These are phyloP conservation scores for Heliconius nattereri DNA, from an alignment of 1,140 invertebrate species.

Conservation along the genomic window DNA sequence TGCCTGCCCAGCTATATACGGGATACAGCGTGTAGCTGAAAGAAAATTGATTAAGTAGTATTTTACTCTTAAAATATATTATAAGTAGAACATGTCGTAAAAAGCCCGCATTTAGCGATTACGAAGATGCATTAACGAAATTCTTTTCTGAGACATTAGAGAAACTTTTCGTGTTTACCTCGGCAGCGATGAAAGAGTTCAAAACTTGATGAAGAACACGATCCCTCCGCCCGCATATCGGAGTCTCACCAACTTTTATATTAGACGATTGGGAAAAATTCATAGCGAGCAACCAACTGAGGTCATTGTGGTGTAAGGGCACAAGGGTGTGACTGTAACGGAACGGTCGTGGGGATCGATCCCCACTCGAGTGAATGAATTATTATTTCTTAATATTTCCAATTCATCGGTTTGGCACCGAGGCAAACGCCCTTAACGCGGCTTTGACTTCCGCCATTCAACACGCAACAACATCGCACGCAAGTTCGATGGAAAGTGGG, in stretches of 20 bases:
- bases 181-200: constrained; percentile 54
- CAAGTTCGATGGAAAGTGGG: no score
- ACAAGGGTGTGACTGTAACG: no score
- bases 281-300: constrained; percentile 12
- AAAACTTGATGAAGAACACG: constrained; percentile 56
- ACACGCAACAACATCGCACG: no score
- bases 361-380: no score
- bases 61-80: neutral
- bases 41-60: neutral
- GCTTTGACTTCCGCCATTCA: no score
- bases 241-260: constrained; percentile 60
- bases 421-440: no score
- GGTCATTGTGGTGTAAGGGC: no score
- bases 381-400: no score
- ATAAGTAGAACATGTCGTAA: neutral
- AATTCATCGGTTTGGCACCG: no score
- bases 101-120: constrained; percentile 39
- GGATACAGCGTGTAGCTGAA: no score
- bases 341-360: no score
- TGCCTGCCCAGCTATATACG: no score
- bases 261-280: constrained; percentile 55
- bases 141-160: constrained; percentile 41
- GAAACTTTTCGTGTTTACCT: constrained; percentile 54
- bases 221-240: constrained; percentile 61
- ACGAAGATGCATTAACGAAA: constrained; percentile 37